Conservation (phyloP, 2,797 vertebrate species). For the Lacerta viridis region DNA sequence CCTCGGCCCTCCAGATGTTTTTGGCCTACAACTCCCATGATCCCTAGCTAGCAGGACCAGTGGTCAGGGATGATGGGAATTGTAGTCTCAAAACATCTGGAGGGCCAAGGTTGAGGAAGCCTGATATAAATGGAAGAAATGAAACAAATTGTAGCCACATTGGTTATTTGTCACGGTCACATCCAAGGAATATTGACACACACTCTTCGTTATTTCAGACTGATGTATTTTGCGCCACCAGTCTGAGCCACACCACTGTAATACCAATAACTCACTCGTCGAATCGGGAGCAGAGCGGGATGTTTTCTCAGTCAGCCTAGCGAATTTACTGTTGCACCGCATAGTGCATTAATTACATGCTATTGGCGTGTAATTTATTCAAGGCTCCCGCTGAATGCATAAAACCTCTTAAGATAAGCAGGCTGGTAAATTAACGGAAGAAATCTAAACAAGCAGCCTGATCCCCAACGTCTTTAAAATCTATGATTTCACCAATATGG, state of each 20-base stretch:
- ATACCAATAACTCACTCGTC: slow-evolving; percentile 25
- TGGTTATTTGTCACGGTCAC: not conserved
- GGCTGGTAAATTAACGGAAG: not conserved
- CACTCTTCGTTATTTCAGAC: slow-evolving; percentile 29
- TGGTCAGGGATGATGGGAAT: too few relatives aligned
- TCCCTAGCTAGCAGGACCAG: too few relatives aligned
- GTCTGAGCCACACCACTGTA: not conserved
- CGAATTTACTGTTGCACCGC: slow-evolving; percentile 19
- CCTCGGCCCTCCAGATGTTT: too few relatives aligned
- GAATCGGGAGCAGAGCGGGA: not conserved
- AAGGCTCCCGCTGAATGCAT: slow-evolving; percentile 10
- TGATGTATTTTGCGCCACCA: slow-evolving; percentile 30
- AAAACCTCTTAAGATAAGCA: slow-evolving; percentile 25
- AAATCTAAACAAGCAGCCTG: not conserved
- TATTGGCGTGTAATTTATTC: slow-evolving; percentile 31
- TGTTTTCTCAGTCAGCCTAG: slow-evolving; percentile 1
- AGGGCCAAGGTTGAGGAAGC: too few relatives aligned
- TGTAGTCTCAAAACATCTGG: too few relatives aligned
- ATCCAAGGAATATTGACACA: slow-evolving; percentile 13
- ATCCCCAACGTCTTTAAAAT: not conserved
- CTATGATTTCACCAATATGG: too few relatives aligned
- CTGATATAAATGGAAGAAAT: too few relatives aligned
- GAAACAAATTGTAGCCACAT: not conserved
- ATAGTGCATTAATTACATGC: slow-evolving; percentile 4
- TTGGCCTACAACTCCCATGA: too few relatives aligned